Conservation (phyloP, 2,113 vertebrate genomes). For the Podarcis cretensis region DNA sequence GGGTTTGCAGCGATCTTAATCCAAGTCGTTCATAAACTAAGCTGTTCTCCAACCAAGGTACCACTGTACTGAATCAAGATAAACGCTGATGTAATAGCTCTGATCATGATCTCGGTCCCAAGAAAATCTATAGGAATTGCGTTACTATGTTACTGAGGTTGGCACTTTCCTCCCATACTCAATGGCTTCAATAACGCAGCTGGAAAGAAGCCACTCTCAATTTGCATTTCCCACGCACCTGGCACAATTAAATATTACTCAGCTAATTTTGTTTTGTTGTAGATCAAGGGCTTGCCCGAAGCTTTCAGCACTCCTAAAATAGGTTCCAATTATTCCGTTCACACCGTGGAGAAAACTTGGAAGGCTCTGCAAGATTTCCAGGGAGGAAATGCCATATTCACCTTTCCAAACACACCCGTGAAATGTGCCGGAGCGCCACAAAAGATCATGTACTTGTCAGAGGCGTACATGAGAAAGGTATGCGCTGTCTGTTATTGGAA, state of each 20-base stretch:
- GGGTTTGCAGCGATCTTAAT: no score
- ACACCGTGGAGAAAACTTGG: slow-evolving; percentile 96
- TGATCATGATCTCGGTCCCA: neutral
- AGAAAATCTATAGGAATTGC: neutral
- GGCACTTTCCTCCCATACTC: no score
- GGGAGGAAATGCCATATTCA: slow-evolving; percentile 94
- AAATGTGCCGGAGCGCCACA: slow-evolving; percentile 97
- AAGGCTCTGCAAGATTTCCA: slow-evolving; percentile 89
- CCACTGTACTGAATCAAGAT: neutral
- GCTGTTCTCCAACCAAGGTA: no score
- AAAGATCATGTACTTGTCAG: slow-evolving; percentile 98
- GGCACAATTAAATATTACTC: slow-evolving; percentile 10
- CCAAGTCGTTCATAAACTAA: no score
- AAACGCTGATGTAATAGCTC: neutral
- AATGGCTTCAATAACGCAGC: neutral
- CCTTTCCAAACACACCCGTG: slow-evolving; percentile 92
- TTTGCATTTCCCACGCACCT: neutral
- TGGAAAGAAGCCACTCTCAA: no score
- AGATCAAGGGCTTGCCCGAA: slow-evolving; percentile 97
- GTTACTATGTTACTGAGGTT: neutral
- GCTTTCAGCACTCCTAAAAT: slow-evolving; percentile 90
- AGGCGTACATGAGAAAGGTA: slow-evolving; percentile 92
- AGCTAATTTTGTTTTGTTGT: slow-evolving; percentile 53
- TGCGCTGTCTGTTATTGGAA: neutral
- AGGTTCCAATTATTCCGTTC: slow-evolving; percentile 93